phyloP scores from a whole-genome alignment of 1,140 invertebrate genomes.

The Drosophila pruinosa region DNA sequence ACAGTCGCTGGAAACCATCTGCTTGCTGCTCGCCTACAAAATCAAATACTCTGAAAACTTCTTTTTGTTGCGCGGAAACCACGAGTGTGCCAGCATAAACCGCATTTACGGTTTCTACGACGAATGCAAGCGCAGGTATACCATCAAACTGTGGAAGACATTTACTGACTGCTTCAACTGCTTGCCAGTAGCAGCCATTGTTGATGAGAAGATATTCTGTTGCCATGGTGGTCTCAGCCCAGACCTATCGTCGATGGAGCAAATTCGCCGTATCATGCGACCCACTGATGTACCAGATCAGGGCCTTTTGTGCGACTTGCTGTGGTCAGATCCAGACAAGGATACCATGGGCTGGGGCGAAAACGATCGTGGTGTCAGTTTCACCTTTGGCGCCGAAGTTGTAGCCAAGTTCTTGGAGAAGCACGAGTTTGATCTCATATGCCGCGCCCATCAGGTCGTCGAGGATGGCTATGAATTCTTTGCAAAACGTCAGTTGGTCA shows the following conservation, averaged over 20 bases:
- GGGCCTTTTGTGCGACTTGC: conserved; percentile 96
- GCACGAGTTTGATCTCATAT: conserved; percentile 98
- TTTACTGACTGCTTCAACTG: conserved; percentile 99
- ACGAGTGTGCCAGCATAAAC: conserved; percentile 96
- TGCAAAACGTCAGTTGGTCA: conserved; percentile 98
- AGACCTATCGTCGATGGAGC: conserved; percentile 95
- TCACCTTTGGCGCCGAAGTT: conserved; percentile 96
- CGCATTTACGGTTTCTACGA: conserved; percentile 99
- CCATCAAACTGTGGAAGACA: conserved; percentile 99
- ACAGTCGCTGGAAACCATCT: conserved; percentile 95
- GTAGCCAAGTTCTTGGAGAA: conserved; percentile 97
- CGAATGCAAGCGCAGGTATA: conserved; percentile 98
- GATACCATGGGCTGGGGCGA: conserved; percentile 95
- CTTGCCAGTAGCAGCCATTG: conserved; percentile 97
- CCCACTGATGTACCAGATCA: conserved; percentile 96
- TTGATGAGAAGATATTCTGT: conserved; percentile 99
- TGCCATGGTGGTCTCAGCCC: conserved; percentile 97
- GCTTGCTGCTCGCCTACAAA: conserved; percentile 97
- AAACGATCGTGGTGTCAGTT: conserved; percentile 98
- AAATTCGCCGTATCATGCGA: conserved; percentile 94
- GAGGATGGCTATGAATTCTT: conserved; percentile 99
- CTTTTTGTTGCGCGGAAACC: conserved; percentile 92
- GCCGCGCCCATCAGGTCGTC: conserved; percentile 98
- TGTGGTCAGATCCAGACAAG: conserved; percentile 99
- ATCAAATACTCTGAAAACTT: conserved; percentile 96